Percentiles rank a stretch among this genome's conserved stretches.
phyloP scores from a whole-genome alignment of 2,797 vertebrate genomes.

The Anomalospiza imberbis region DNA sequence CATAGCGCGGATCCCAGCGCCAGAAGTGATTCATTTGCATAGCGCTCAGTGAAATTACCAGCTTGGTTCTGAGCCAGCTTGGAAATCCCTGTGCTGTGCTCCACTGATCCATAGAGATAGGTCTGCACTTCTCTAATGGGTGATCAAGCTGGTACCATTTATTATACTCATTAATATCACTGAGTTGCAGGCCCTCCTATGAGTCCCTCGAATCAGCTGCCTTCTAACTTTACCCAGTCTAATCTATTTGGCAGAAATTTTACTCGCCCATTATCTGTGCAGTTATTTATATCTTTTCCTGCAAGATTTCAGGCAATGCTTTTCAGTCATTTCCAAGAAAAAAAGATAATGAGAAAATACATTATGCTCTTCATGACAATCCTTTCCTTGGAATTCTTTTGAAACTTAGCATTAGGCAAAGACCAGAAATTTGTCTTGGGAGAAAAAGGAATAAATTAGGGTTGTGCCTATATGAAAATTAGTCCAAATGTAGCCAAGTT shows the following conservation, averaged over 20 bases:
- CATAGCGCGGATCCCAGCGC: neutral
- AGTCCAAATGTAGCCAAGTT: neutral
- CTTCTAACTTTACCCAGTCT: neutral
- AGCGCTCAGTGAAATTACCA: neutral
- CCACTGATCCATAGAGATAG: neutral
- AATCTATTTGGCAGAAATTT: constrained; percentile 31
- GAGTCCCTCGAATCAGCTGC: neutral
- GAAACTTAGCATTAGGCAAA: constrained; percentile 8
- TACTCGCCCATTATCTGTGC: neutral
- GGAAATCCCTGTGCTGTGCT: neutral
- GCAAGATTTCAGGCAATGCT: neutral
- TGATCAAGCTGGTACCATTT: neutral
- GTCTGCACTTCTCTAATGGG: neutral
- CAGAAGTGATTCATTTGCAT: neutral
- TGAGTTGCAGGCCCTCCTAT: neutral
- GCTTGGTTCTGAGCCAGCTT: neutral
- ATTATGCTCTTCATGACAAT: neutral
- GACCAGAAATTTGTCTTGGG: neutral
- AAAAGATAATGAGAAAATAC: constrained; percentile 1
- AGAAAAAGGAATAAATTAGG: neutral
- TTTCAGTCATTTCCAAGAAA: constrained; percentile 19
- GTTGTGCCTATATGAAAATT: neutral
- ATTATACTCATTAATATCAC: neutral
- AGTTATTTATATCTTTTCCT: constrained; percentile 24
- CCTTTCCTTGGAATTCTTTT: neutral